These are phyloP conservation scores for Temnothorax ravouxi DNA, from an alignment of 2,888 invertebrate species.

Conservation along the genomic window DNA sequence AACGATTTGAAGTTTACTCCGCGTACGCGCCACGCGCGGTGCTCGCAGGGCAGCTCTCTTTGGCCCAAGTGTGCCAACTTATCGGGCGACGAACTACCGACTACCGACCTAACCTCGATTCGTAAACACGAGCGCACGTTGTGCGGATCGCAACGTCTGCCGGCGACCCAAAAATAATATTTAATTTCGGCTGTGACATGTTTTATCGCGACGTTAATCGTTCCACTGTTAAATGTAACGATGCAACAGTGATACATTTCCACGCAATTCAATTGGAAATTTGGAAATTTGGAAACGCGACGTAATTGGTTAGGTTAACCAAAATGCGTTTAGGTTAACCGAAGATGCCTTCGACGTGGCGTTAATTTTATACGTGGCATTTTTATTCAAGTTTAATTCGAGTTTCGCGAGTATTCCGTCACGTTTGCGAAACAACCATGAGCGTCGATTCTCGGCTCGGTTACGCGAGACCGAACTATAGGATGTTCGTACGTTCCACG, in stretches of 20 bases:
- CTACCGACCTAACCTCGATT: background rate
- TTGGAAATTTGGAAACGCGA: background rate
- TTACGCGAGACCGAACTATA: background rate
- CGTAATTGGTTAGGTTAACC: background rate
- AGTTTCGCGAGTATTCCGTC: background rate
- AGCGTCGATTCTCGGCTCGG: background rate
- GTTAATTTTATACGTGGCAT: background rate
- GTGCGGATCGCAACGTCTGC: background rate
- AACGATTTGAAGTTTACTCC: slow-evolving; percentile 17
- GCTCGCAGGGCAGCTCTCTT: too few species aligned
- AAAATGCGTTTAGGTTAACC: background rate
- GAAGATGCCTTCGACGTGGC: slow-evolving; percentile 14
- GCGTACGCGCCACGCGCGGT: background rate
- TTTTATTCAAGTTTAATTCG: background rate
- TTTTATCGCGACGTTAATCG: background rate
- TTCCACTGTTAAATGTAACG: background rate
- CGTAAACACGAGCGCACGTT: background rate
- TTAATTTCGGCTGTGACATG: background rate
- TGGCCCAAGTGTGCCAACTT: slow-evolving; percentile 18
- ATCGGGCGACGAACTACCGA: background rate
- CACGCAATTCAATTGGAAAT: background rate
- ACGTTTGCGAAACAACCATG: background rate
- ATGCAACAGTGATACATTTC: background rate
- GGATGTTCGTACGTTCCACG: background rate
- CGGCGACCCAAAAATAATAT: background rate